phyloP scores from a whole-genome alignment of 2,888 invertebrate genomes.

The Pheosia tremula region DNA sequence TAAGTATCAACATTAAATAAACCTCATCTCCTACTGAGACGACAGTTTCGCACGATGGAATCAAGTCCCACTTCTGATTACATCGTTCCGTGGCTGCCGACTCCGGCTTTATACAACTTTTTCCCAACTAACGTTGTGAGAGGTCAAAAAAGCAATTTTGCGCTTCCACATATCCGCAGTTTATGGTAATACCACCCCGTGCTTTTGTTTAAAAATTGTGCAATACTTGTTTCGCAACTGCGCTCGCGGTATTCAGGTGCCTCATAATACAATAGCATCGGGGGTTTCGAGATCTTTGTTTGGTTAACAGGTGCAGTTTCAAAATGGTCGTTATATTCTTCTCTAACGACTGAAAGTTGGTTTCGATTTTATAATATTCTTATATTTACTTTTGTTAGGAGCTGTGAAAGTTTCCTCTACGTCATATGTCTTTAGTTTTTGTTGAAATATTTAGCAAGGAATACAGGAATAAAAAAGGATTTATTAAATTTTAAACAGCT shows the following conservation, averaged over 20 bases:
- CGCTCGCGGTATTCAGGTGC: constrained; percentile 71
- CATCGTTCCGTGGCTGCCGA: constrained; percentile 52
- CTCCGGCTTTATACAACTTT: constrained; percentile 73
- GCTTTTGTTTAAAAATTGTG: constrained; percentile 78
- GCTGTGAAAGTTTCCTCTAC: no score
- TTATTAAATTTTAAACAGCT: no score
- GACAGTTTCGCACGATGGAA: background rate
- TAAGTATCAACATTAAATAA: background rate
- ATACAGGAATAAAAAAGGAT: no score
- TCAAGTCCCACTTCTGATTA: constrained; percentile 58
- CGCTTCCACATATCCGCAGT: constrained; percentile 63
- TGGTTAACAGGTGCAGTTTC: constrained; percentile 54
- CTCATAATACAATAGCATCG: constrained; percentile 59
- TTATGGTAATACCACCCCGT: constrained; percentile 77
- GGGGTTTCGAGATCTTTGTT: constrained; percentile 74
- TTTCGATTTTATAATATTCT: constrained; percentile 11
- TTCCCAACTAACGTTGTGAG: constrained; percentile 73
- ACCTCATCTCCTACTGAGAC: background rate
- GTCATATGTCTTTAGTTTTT: no score
- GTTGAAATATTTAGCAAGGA: no score
- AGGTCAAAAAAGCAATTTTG: constrained; percentile 82
- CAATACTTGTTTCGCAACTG: constrained; percentile 74
- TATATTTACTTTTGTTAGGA: background rate
- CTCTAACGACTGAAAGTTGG: constrained; percentile 18
- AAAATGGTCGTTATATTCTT: constrained; percentile 33